Conservation (phyloP, 2,797 vertebrate genomes). For the Sebastes nivosus region DNA sequence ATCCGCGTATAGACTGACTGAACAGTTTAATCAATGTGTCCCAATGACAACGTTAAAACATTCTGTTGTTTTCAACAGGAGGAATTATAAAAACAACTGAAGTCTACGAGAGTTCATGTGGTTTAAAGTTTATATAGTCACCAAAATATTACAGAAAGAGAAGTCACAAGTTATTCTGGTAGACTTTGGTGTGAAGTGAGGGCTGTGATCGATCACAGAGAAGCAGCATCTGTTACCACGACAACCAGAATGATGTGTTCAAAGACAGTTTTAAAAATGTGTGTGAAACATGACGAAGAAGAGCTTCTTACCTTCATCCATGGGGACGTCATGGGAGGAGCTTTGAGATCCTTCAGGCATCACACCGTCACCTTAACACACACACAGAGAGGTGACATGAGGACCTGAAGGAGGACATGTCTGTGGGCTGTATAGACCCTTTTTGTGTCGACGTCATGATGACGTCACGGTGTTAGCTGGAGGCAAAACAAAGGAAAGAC, state of each 20-base stretch:
- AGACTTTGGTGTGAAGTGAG: too few species aligned
- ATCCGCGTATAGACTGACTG: background rate
- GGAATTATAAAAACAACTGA: too few species aligned
- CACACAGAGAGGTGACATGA: background rate
- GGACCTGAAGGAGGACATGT: too few species aligned
- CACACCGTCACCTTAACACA: background rate
- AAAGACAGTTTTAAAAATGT: background rate
- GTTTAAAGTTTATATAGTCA: too few species aligned
- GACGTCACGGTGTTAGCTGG: too few species aligned
- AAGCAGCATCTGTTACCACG: background rate
- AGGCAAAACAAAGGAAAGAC: too few species aligned
- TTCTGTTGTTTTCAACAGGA: too few species aligned
- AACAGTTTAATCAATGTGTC: background rate
- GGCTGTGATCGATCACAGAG: background rate
- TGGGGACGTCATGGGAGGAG: conserved; percentile 28
- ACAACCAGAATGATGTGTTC: background rate
- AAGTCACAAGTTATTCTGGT: too few species aligned
- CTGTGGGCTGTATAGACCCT: too few species aligned
- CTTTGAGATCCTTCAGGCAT: conserved; percentile 60
- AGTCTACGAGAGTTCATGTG: background rate
- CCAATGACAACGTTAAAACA: rapidly evolving
- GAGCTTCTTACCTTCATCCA: conserved; percentile 56
- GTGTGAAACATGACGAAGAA: background rate
- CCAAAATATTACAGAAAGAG: too few species aligned
- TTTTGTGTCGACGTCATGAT: rapidly evolving